Evolutionary conservation across 2,888 invertebrate species (phyloP).

Genomic region (Zootermopsis nevadensis): DNA sequence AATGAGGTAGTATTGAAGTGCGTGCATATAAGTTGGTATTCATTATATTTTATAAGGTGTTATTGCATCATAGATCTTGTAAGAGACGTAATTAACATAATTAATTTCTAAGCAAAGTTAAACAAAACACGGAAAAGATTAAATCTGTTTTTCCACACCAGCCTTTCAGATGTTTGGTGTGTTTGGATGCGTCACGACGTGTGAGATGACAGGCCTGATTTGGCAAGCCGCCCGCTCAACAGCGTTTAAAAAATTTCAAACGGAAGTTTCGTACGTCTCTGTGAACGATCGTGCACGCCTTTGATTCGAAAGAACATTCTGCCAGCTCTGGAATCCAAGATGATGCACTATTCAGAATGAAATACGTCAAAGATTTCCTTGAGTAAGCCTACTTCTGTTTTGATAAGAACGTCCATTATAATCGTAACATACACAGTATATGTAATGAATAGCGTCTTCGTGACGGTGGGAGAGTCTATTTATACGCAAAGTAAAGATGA

Average conservation of each 20-base stretch:
- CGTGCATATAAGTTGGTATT: too few species aligned
- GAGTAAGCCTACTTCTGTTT: not conserved
- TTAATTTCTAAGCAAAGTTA: not conserved
- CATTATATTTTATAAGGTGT: too few species aligned
- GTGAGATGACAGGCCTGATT: not conserved
- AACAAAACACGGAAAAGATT: not conserved
- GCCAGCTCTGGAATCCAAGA: not conserved
- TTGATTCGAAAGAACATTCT: not conserved
- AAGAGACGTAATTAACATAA: too few species aligned
- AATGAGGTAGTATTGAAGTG: too few species aligned
- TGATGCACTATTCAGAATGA: not conserved
- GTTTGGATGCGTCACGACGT: not conserved
- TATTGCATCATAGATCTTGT: too few species aligned
- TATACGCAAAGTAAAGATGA: constrained; percentile 25
- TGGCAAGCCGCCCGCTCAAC: not conserved
- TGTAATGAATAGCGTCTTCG: not conserved
- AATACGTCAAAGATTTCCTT: not conserved
- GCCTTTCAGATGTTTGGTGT: not conserved
- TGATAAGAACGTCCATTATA: not conserved
- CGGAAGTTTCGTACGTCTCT: not conserved
- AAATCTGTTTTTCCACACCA: not conserved
- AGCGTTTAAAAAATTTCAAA: not conserved
- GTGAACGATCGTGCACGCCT: not conserved
- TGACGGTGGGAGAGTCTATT: not conserved
- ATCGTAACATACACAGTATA: not conserved